Conservation (phyloP, 2,888 invertebrate species). For the Prosopocoilus inquinatus region DNA sequence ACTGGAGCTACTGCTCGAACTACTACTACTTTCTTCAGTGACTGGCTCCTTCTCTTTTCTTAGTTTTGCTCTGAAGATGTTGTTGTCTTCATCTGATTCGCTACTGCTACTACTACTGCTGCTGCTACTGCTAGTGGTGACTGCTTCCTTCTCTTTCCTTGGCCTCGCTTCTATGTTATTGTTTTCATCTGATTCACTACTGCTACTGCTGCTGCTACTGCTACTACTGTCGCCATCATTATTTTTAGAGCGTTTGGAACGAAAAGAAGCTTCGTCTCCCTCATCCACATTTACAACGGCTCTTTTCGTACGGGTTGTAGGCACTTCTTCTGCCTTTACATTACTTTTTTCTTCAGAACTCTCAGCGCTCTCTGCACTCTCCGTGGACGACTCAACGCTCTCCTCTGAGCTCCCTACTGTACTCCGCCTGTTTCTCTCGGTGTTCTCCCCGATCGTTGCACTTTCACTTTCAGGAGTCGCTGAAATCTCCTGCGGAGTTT, state of each 20-base stretch:
- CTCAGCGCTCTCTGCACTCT: constrained; percentile 9
- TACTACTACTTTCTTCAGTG: background rate
- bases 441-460: no score
- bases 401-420: background rate
- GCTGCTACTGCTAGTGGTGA: background rate
- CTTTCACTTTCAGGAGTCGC: no score
- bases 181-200: constrained; percentile 13
- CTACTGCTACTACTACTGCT: background rate
- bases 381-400: background rate
- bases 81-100: constrained; percentile 13
- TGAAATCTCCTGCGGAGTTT: no score
- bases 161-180: background rate
- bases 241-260: background rate
- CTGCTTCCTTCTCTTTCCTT: background rate
- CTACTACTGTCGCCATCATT: background rate
- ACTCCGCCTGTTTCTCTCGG: no score
- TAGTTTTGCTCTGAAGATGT: constrained; percentile 1
- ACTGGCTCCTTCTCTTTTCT: no score
- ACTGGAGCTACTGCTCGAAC: background rate
- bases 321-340: background rate
- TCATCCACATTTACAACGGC: constrained; percentile 13
- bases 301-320: no score
- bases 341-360: constrained; percentile 14
- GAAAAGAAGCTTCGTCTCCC: constrained; percentile 1
- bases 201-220: constrained; percentile 8